phyloP scores from a whole-genome alignment of 2,113 vertebrate species.

The Hippocampus guttulatus region DNA sequence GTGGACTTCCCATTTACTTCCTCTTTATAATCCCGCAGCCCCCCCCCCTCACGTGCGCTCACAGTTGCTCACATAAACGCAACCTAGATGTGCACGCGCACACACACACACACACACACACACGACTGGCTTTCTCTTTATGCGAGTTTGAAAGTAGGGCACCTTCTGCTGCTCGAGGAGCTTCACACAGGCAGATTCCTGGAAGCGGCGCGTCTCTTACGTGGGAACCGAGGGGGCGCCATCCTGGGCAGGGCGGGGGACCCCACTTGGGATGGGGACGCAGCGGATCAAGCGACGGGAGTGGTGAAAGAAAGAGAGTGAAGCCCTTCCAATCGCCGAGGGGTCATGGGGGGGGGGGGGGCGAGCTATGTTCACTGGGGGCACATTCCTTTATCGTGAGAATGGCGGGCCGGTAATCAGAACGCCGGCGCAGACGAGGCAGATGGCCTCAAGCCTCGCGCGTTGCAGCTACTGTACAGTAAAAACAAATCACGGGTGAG shows the following conservation, averaged over 20 bases:
- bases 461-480: constrained; percentile 15
- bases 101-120: constrained; percentile 43
- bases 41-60: constrained; percentile 64
- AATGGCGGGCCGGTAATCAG: constrained; percentile 42
- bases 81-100: constrained; percentile 59
- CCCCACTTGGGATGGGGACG: constrained; percentile 11
- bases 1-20: constrained; percentile 77
- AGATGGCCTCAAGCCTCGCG: constrained; percentile 37
- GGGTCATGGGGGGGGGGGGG: constrained; percentile 16
- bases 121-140: constrained; percentile 51
- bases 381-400: constrained; percentile 68
- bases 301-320: constrained; percentile 22
- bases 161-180: constrained; percentile 66
- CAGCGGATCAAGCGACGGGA: constrained; percentile 16
- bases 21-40: constrained; percentile 67
- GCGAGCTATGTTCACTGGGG: constrained; percentile 54
- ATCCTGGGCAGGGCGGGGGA: background rate
- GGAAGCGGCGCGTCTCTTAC: constrained; percentile 50
- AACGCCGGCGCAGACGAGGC: constrained; percentile 43
- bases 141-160: constrained; percentile 70
- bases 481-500: constrained; percentile 14
- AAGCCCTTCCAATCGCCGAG: constrained; percentile 17
- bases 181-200: constrained; percentile 65
- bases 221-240: constrained; percentile 55
- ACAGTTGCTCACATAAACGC: constrained; percentile 47